Conservation (phyloP, 1,140 invertebrate genomes). For the Procambarus clarkii region DNA sequence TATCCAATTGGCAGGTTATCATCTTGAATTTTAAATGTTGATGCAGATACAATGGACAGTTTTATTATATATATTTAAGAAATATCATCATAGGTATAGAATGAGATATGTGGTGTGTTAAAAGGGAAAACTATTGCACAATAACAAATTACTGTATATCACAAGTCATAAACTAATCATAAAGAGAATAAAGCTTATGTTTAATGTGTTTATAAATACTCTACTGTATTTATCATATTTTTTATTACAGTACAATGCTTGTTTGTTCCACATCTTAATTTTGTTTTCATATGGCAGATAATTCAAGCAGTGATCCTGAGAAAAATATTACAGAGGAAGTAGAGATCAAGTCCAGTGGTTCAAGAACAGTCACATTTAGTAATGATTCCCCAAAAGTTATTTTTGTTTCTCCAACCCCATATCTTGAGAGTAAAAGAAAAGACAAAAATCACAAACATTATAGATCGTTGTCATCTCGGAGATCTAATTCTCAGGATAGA, state of each 20-base stretch:
- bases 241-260: background rate
- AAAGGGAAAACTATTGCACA: too few species aligned
- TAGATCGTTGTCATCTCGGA: background rate
- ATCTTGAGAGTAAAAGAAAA: background rate
- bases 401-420: background rate
- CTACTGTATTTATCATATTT: too few species aligned
- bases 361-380: conserved; percentile 2
- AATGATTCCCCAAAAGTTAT: background rate
- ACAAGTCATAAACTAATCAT: too few species aligned
- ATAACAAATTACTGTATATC: too few species aligned
- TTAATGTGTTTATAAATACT: too few species aligned
- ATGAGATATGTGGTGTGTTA: too few species aligned
- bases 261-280: background rate
- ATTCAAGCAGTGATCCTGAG: background rate
- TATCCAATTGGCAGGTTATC: too few species aligned
- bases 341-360: background rate
- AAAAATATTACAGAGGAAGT: background rate
- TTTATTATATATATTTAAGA: too few species aligned
- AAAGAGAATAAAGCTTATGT: too few species aligned
- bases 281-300: background rate
- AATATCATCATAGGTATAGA: too few species aligned
- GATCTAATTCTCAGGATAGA: background rate
- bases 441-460: background rate
- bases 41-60: too few species aligned
- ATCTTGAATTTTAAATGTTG: too few species aligned